Evolutionary conservation across 2,113 vertebrate species (phyloP).

Genomic region (Lampris megalopsis): DNA sequence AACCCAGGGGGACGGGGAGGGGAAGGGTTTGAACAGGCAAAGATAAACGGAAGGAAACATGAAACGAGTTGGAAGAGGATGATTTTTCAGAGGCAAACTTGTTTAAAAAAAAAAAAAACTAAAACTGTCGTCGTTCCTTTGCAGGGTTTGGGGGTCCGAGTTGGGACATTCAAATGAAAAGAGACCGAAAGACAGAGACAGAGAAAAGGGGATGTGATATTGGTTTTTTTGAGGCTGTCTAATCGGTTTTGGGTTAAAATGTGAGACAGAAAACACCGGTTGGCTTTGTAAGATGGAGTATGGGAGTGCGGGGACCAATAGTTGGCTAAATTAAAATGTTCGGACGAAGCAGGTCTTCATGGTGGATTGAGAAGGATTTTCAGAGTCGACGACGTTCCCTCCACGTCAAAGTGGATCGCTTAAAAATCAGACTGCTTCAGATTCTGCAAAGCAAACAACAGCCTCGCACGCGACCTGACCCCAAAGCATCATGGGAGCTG

Average conservation of each 20-base stretch:
- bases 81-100: slow-evolving; percentile 47
- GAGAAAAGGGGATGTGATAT: slow-evolving; percentile 25
- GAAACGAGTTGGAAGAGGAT: slow-evolving; percentile 17
- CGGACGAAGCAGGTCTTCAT: slow-evolving; percentile 75
- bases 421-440: slow-evolving; percentile 64
- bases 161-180: slow-evolving; percentile 17
- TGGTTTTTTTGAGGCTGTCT: slow-evolving; percentile 29
- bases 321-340: slow-evolving; percentile 48
- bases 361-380: slow-evolving; percentile 48
- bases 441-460: slow-evolving; percentile 59
- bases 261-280: slow-evolving; percentile 20
- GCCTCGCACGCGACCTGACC: slow-evolving; percentile 68
- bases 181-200: slow-evolving; percentile 18
- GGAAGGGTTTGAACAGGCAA: slow-evolving; percentile 30
- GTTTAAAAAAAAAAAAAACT: slow-evolving; percentile 34
- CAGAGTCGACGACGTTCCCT: slow-evolving; percentile 27
- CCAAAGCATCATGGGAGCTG: slow-evolving; percentile 63
- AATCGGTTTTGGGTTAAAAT: slow-evolving; percentile 13
- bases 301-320: slow-evolving; percentile 37
- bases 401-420: slow-evolving; percentile 63
- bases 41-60: slow-evolving; percentile 18
- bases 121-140: slow-evolving; percentile 33
- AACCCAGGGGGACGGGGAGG: slow-evolving; percentile 59
- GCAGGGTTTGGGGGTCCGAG: slow-evolving; percentile 30
- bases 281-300: slow-evolving; percentile 7